Conservation (phyloP, 1,140 invertebrate genomes). For the Argopecten irradians region DNA sequence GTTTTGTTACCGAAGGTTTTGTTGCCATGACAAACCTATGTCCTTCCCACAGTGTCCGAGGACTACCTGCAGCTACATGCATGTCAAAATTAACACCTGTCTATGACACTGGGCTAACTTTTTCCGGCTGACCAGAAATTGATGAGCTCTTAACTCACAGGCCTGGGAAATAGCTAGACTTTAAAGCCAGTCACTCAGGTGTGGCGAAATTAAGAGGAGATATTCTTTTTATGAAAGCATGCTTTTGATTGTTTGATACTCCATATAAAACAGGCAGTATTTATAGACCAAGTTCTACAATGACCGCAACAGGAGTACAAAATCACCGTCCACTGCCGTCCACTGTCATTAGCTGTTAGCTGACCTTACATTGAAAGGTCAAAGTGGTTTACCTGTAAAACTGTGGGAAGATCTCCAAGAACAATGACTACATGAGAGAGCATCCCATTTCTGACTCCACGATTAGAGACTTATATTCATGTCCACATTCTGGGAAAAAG, state of each 20-base stretch:
- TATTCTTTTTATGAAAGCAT: background rate
- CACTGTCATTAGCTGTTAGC: background rate
- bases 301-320: slow-evolving; percentile 6
- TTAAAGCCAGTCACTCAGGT: background rate
- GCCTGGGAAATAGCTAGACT: background rate
- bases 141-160: slow-evolving; percentile 1
- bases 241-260: background rate
- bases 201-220: background rate
- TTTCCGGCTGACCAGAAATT: slow-evolving; percentile 15
- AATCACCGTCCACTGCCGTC: no score
- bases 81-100: slow-evolving; percentile 22
- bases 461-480: slow-evolving; percentile 11
- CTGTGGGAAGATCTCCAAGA: background rate
- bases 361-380: slow-evolving; percentile 9
- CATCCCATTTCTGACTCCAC: background rate
- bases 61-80: slow-evolving; percentile 1
- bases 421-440: background rate
- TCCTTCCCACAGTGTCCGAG: slow-evolving; percentile 7
- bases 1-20: slow-evolving; percentile 10
- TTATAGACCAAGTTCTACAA: background rate
- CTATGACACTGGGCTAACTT: slow-evolving; percentile 7
- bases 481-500: background rate
- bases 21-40: background rate
- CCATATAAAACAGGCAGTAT: background rate
- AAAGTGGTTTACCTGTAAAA: slow-evolving; percentile 11